Percentiles rank a stretch among this genome's conserved stretches.
Evolutionary conservation across 2,113 vertebrate species (phyloP).

Genomic region (Pogonocichla stellata): DNA sequence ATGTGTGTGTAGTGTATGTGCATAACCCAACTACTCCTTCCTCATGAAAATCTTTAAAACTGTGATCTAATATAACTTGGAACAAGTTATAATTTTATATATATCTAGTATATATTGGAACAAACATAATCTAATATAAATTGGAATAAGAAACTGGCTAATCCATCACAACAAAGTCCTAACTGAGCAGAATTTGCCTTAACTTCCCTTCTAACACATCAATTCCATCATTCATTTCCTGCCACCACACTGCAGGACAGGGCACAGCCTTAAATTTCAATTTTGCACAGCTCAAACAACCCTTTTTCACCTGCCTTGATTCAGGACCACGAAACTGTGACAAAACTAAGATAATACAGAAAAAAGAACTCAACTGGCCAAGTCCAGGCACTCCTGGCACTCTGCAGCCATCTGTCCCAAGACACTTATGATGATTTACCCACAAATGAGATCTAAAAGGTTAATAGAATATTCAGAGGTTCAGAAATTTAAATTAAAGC

Average conservation of each 20-base stretch:
- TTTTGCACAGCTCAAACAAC: not conserved
- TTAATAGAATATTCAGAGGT: not conserved
- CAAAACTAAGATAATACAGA: not conserved
- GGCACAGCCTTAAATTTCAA: not conserved
- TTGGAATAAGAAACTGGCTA: accelerated
- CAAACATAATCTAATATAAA: not conserved
- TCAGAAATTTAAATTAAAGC: not conserved
- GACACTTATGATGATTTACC: not conserved
- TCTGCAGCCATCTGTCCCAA: not conserved
- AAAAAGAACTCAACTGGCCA: not conserved
- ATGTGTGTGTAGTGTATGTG: accelerated
- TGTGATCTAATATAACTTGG: not conserved
- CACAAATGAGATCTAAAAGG: not conserved
- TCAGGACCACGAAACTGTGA: not conserved
- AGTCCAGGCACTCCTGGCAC: not conserved
- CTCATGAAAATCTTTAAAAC: not conserved
- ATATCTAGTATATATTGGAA: not conserved
- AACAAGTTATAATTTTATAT: not conserved
- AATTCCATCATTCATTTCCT: not conserved
- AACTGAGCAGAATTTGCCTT: not conserved
- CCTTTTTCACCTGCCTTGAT: not conserved
- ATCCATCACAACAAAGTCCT: not conserved
- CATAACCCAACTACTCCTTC: not conserved
- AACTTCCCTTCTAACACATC: not conserved
- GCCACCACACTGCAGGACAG: accelerated